Evolutionary conservation across 2,888 invertebrate genomes (phyloP), one percentile per base, ranked within the genome.

Genomic region (Linyphia triangularis): DNA sequence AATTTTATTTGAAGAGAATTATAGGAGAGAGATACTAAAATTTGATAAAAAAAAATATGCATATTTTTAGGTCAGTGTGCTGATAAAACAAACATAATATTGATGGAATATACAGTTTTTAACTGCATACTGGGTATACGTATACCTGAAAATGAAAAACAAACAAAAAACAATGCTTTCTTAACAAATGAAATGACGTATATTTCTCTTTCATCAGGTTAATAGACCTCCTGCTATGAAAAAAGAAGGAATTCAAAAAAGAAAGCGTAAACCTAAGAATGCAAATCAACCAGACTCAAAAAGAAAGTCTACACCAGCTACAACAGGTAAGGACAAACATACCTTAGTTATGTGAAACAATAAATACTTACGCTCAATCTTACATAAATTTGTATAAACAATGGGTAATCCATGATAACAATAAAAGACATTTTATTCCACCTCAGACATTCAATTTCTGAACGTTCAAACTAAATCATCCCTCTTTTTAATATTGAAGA

Each of bases 241-340:
- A 91, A 96, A 98, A 92, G 98, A 98, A 93, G 98, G 98, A 37
- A 98, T 99, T 91, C 98, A 96, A 96, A 97, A 97, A 16, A 94
- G 98, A 91, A 98, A 98, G 92, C 94, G 98, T 82, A 98, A 98
- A 92, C 96, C 97, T 0, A 97, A 97, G 43, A 88, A 85, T 65
- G 57, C 89, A 5, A 79, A 81, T 24, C 83, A 75, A 22, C 37
- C 70, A 78, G 84, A 89, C 51, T 24, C 61, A 1, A 88, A 83
- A 24, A 70, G 63, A 26, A 88, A 88, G 30, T 63, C 75, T 16
- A 19, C 70, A 37, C n/a, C 88, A 10, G 10, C 82, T n/a, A 63
- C 77, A 28, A 43, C 88, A 81, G 86, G 86, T 88, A 67, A 65
- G 28, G 40, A 9, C 33, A 65, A 16, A 3, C 10, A 19, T 0